Evolutionary conservation across 1,140 invertebrate genomes (phyloP).

Genomic region (Hirudo medicinalis): DNA sequence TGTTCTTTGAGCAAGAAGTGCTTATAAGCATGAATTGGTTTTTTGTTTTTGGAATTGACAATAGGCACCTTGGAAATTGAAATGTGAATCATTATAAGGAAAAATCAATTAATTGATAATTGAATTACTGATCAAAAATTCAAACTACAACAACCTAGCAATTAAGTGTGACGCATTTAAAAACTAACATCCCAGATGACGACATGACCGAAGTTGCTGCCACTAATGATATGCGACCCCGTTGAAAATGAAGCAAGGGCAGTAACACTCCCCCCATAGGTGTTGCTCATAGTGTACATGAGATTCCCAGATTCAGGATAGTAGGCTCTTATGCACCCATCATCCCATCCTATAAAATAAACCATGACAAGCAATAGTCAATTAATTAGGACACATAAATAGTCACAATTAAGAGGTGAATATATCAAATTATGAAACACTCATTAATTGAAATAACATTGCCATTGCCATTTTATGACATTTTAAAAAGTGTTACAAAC

Average conservation of each 20-base stretch:
- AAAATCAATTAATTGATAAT: background rate
- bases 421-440: background rate
- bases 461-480: background rate
- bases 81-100: background rate
- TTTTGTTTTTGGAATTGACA: constrained; percentile 20
- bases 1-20: constrained; percentile 64
- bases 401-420: background rate
- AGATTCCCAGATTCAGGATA: constrained; percentile 64
- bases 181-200: constrained; percentile 17
- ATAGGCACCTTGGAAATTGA: background rate
- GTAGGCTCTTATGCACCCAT: constrained; percentile 57
- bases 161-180: background rate
- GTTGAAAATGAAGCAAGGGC: constrained; percentile 59
- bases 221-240: constrained; percentile 60
- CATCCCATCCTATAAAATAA: constrained; percentile 55
- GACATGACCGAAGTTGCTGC: constrained; percentile 32
- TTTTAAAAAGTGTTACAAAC: constrained; percentile 37
- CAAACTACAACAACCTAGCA: background rate
- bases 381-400: too few relatives aligned
- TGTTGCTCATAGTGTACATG: constrained; percentile 65
- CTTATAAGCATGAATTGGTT: constrained; percentile 23
- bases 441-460: background rate
- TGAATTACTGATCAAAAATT: background rate
- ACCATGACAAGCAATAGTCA: background rate
- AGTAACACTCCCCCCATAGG: constrained; percentile 71